Evolutionary conservation across 2,797 vertebrate genomes (phyloP), one percentile per base, ranked within the genome.

Genomic region (Acestrorhynchus altus): DNA sequence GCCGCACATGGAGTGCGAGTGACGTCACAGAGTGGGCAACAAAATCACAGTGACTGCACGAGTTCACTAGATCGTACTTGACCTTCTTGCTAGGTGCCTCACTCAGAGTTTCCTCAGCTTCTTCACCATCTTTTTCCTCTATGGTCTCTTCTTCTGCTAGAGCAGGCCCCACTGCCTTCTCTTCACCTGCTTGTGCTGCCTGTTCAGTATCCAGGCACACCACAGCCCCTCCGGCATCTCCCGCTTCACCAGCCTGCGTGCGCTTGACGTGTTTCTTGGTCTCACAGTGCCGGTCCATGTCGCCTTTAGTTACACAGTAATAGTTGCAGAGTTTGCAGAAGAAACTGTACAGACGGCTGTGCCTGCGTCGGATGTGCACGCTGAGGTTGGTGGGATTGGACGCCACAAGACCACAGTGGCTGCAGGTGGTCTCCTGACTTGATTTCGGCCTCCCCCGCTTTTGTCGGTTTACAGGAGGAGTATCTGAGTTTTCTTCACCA

Each of bases 211-310:
- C 86, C 6, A 87, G 80, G 2, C 49, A 26, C 11, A 87, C 68
- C 28, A 77, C 81, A 1, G 64, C 67, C 70, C 72, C 72, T 22
- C 70, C 88, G n/a, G 54, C 86, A 13, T 84, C 68, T 24, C 87
- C 87, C 8, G 86, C 88, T n/a, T n/a, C n/a, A n/a, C n/a, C n/a
- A n/a, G n/a, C n/a, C 82, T 95, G 92, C 49, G 94, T 92, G 20
- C 95, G 96, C 63, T 88, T 94, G 73, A 94, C 90, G 73, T 99
- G 98, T 77, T 99, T 99, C 88, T 97, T 99, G 10, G 98, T 99
- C 73, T 96, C 91, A 86, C 97, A 98, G 67, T 99, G 98, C 0
- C 98, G 96, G 82, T 99, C 98, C 96, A 99, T 99, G 83, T 99
- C 98, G 65, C 98, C 98, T 93, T 99, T 99, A 64, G 98, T 99